Percentiles rank a stretch among this genome's conserved stretches.
Conservation (phyloP, 2,888 invertebrate genomes). For the Holacanthella duospinosa region DNA sequence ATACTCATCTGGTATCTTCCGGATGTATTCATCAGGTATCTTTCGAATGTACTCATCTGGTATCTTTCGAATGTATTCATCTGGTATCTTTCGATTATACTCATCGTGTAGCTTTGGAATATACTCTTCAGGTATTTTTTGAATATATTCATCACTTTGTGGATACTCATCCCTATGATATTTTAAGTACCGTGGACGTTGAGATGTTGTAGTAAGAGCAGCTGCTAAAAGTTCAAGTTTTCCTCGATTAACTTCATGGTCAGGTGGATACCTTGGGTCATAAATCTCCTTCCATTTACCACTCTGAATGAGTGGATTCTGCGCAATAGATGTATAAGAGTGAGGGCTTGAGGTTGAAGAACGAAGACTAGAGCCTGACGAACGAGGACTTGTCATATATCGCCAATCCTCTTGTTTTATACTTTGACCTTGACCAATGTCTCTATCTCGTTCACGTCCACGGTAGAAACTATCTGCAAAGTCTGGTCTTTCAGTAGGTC, state of each 20-base stretch:
- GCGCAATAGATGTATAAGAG: background rate
- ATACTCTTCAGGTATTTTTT: background rate
- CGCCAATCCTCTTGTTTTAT: background rate
- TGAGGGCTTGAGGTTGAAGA: background rate
- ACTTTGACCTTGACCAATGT: background rate
- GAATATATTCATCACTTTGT: background rate
- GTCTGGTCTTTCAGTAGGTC: background rate
- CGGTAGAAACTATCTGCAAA: background rate
- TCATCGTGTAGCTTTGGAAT: background rate
- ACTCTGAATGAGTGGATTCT: background rate
- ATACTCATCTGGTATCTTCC: too few relatives aligned
- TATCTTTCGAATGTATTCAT: background rate
- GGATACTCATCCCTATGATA: too few relatives aligned
- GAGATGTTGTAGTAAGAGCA: background rate
- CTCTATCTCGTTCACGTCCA: background rate
- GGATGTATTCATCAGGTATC: background rate
- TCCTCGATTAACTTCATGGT: slow-evolving; percentile 32
- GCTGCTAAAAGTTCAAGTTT: slow-evolving; percentile 19
- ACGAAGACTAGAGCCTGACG: background rate
- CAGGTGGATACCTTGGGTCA: slow-evolving; percentile 34
- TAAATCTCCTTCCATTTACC: slow-evolving; percentile 15
- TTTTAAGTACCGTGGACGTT: background rate
- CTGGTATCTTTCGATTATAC: background rate
- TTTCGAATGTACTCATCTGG: background rate
- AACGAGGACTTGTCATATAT: background rate